Base-by-base conservation (phyloP, 2,113 vertebrate genomes). In the Lycocorax pyrrhopterus region DNA sequence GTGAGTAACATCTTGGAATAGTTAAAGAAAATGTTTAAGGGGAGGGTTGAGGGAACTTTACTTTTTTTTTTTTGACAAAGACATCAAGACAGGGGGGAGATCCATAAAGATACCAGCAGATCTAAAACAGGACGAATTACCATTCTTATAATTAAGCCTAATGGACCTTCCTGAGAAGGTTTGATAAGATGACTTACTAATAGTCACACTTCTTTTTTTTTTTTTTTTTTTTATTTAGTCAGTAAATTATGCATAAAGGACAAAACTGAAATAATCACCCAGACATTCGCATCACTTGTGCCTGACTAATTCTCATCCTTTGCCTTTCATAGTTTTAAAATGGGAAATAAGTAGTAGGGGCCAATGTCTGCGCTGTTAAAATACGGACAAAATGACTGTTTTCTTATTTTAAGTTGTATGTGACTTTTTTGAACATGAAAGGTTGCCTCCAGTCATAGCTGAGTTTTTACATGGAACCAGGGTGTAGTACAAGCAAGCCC, bases 241-340 rank as follows among this genome's bases (percentile, higher is more conserved):
- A 68, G 72, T 93, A 90, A 95, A 92, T 94, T 95, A 92, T 94
- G 84, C 89, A 95, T 96, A 95, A 95, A 96, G 87, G 95, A 68
- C 89, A 93, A 95, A 95, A 84, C 33, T 87, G 79, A 93, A 90
- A 91, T 88, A 93, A 69, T 80, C 58, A 39, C 29, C 32, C 37
- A 69, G 91, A 35, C 58, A 23, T 81, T 52, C 0, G 0, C 1
- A 1, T 68, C 88, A 67, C 46, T 93, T 72, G 13, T 55, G 67
- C 64, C 56, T 95, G 72, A 68, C 60, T 84, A 86, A 92, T 89
- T 83, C 59, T 84, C 41, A 35, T 58, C 46, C 18, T 8, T 74
- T 87, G 46, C 43, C 52, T 93, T 90, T 87, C 58, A 64, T 12
- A 43, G 39, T 19, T 75, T 79, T 82, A 74, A 89, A 91, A 71